A percentile compares a stretch with the other conserved stretches of the same genome.
Conservation (phyloP, 2,113 vertebrate genomes). For the Aldabrachelys gigantea region DNA sequence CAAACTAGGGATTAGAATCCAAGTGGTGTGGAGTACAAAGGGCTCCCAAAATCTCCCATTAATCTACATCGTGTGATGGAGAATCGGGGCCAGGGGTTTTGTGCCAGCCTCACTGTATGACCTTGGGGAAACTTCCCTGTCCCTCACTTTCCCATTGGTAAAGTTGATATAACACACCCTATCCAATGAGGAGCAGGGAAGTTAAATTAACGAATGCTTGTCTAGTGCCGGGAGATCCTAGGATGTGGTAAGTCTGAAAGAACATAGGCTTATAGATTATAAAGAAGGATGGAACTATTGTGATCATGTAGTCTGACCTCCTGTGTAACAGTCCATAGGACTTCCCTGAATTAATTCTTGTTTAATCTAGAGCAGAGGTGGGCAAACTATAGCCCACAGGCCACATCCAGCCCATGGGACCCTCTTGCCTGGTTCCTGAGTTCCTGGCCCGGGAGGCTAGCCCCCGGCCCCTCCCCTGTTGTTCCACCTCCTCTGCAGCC, state of each 20-base stretch:
- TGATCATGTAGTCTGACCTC: not conserved
- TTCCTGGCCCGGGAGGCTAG: no score
- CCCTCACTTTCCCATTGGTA: not conserved
- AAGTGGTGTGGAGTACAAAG: not conserved
- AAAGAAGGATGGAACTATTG: not conserved
- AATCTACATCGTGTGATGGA: not conserved
- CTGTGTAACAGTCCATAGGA: not conserved
- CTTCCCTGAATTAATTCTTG: not conserved
- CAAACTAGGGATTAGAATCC: not conserved
- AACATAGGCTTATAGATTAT: not conserved
- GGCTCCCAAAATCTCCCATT: not conserved
- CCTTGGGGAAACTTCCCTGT: not conserved
- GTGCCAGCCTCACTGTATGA: accelerated
- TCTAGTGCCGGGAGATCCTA: not conserved
- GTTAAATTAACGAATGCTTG: not conserved
- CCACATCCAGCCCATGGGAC: no score
- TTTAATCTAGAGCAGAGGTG: no score
- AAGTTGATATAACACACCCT: not conserved
- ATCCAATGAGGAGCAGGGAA: accelerated
- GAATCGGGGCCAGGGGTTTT: not conserved
- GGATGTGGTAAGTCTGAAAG: not conserved
- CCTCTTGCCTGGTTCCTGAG: no score
- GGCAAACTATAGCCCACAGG: no score
- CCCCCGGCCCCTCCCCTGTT: no score
- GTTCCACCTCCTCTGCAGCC: no score